phyloP scores from a whole-genome alignment of 2,888 invertebrate species.

The Epinotia demarniana region DNA sequence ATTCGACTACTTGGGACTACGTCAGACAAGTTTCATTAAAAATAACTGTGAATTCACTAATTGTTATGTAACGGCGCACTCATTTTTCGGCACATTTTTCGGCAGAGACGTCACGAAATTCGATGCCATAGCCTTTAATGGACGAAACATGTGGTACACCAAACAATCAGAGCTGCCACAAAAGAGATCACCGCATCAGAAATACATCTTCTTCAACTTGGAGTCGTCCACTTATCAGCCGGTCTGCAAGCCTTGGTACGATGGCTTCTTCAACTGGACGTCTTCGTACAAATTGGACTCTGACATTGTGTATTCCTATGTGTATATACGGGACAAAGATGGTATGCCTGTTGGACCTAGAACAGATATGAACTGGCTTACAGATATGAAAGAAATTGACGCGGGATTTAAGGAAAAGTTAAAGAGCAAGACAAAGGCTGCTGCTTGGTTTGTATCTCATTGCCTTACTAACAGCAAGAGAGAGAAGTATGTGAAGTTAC shows the following conservation, averaged over 20 bases:
- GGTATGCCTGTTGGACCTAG: conserved; percentile 45
- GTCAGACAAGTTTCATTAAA: conserved; percentile 39
- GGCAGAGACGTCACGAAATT: conserved; percentile 44
- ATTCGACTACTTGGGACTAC: conserved; percentile 43
- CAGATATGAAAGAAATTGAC: conserved; percentile 46
- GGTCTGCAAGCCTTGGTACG: conserved; percentile 46
- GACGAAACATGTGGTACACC: conserved; percentile 29
- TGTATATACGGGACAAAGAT: conserved; percentile 46
- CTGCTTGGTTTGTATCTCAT: conserved; percentile 78
- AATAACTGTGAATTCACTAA: conserved; percentile 45
- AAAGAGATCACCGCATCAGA: conserved; percentile 48
- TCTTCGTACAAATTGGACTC: conserved; percentile 51
- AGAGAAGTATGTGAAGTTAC: conserved; percentile 54
- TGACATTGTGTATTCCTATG: conserved; percentile 49
- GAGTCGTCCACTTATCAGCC: conserved; percentile 51
- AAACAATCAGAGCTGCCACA: conserved; percentile 37
- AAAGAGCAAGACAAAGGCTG: conserved; percentile 68
- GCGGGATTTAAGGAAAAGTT: conserved; percentile 55
- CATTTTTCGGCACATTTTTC: conserved; percentile 18
- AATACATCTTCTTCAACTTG: conserved; percentile 50
- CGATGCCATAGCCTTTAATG: conserved; percentile 47
- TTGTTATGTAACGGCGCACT: conserved; percentile 45
- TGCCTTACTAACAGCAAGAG: conserved; percentile 66
- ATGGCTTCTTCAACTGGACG: conserved; percentile 53
- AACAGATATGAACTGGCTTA: conserved; percentile 45